phyloP scores from a whole-genome alignment of 2,888 invertebrate species.

The Trisateles emortualis region DNA sequence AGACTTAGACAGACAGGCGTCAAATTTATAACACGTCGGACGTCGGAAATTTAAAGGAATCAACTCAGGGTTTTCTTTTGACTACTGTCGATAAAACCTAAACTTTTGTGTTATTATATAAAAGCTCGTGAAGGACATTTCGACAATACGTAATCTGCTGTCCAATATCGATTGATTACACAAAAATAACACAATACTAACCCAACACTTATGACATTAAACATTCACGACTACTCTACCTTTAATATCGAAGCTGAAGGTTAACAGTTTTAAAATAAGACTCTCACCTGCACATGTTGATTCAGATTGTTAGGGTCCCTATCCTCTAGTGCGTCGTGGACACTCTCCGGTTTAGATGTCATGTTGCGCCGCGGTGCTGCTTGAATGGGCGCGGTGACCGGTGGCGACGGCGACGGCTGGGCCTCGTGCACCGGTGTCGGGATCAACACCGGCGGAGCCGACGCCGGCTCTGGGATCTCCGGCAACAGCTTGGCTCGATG shows the following conservation, averaged over 20 bases:
- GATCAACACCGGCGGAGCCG: constrained; percentile 51
- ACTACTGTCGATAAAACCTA: too few relatives aligned
- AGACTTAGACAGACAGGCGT: too few relatives aligned
- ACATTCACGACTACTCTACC: neutral
- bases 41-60: too few relatives aligned
- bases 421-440: constrained; percentile 32
- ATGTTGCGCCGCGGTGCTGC: constrained; percentile 40
- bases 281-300: constrained; percentile 89
- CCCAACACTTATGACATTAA: neutral
- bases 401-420: constrained; percentile 33
- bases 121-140: neutral
- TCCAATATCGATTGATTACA: neutral
- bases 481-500: constrained; percentile 65
- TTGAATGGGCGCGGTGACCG: constrained; percentile 24
- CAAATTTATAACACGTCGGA: too few relatives aligned
- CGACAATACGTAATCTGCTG: neutral
- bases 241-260: neutral
- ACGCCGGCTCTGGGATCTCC: constrained; percentile 61
- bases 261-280: neutral
- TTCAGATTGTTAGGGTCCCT: constrained; percentile 91
- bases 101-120: too few relatives aligned
- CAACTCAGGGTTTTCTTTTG: too few relatives aligned
- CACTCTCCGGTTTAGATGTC: constrained; percentile 74
- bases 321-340: constrained; percentile 87
- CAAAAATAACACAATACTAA: neutral